Base-by-base conservation (phyloP, 2,797 vertebrate genomes). In the Varecia variegata region DNA sequence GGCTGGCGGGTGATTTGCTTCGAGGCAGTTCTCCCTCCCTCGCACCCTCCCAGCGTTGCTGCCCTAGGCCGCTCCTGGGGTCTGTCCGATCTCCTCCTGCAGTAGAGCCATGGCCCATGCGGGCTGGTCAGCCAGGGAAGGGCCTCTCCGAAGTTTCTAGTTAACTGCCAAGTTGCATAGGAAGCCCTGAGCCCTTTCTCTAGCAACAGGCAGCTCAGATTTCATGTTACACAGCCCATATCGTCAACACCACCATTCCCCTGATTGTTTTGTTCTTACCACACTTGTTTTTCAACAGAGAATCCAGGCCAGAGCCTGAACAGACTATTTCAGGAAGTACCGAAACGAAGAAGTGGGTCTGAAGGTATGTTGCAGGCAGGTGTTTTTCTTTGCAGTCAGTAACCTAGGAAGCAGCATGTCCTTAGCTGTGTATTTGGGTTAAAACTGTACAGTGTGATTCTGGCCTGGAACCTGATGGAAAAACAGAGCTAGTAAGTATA, bases 291-390 rank as follows among this genome's bases (percentile, higher is more conserved):
- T 99, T 99, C 99, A 99, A 99, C 99, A 99, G 99, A 99, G 99
- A 99, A 99, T 99, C 99, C 99, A 99, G 99, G 99, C 99, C 99
- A 99, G 99, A 99, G 99, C 99, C 99, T 99, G 99, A 99, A 99
- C 99, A 99, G 99, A 99, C 98, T 99, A 99, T 99, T 99, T 99
- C 99, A 99, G 99, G 99, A 99, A 99, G 99, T 99, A 99, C 99
- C 99, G 99, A 99, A 99, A 99, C 99, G 99, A 99, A 99, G 99
- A 99, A 99, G 99, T 99, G 99, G 99, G 99, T 99, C 99, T 98
- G 99, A 99, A 99, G 99, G 99, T 99, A 99, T 99, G 99, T 99
- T 98, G 98, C 99, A 99, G 99, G 99, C 99, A 99, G 99, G 99
- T 99, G 99, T 99, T 99, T 98, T 99, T 99, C 99, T 99, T 99